Evolutionary conservation across 23 tunicate genomes (phyloP).

Genomic region (Clavelina lepadiformis): DNA sequence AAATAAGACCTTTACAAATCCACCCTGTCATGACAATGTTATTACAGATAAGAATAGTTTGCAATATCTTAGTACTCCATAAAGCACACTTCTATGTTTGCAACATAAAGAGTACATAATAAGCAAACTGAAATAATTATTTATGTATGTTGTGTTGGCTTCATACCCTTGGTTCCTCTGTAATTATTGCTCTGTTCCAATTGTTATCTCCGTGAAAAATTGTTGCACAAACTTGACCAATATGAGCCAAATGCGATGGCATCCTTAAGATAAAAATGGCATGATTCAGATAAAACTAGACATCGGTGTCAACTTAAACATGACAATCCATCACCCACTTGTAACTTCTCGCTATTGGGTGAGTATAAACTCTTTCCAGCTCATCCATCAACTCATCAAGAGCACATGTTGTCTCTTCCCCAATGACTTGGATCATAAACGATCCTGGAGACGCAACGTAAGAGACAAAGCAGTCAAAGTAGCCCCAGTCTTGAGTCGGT

Average conservation of each 20-base stretch:
- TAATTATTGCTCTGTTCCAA: constrained; percentile 76
- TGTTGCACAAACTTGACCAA: constrained; percentile 66
- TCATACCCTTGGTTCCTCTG: constrained; percentile 30
- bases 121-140: too few species aligned
- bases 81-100: too few species aligned
- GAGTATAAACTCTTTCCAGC: constrained; percentile 57
- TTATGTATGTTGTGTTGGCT: too few species aligned
- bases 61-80: too few species aligned
- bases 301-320: constrained; percentile 42
- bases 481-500: constrained; percentile 45
- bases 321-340: constrained; percentile 1
- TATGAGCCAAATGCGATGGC: constrained; percentile 35
- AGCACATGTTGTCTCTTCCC: constrained; percentile 61
- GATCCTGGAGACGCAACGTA: constrained; percentile 41
- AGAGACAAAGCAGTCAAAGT: constrained; percentile 49
- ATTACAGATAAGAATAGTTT: too few species aligned
- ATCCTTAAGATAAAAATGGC: constrained; percentile 25
- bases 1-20: constrained; percentile 53
- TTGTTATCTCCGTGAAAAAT: constrained; percentile 65
- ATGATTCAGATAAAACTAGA: too few species aligned
- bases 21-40: constrained; percentile 37
- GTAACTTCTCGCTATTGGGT: constrained; percentile 35
- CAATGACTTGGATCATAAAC: constrained; percentile 55
- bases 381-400: constrained; percentile 68
- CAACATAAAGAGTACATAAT: too few species aligned